Base-by-base conservation (phyloP, 2,113 vertebrate species). In the Montifringilla adamsi region DNA sequence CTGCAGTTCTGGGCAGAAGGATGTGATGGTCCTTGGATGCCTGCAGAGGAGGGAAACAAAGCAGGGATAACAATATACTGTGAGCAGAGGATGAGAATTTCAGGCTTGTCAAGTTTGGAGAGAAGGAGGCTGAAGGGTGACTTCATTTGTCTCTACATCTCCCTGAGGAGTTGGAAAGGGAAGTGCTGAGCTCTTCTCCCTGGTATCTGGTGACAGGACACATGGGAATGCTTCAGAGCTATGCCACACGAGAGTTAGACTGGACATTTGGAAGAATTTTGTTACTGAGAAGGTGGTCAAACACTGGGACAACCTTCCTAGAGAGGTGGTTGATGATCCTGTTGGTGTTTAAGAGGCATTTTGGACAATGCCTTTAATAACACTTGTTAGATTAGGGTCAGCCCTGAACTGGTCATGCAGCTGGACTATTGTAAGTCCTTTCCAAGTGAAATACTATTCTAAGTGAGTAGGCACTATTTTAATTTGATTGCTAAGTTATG, bases 321-420 rank as follows among this genome's bases (percentile, higher is more conserved):
- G n/a, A 30, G 41, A 33, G 41, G 41, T 47, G n/a, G 8, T 52
- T 0, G 0, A 26, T 72, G 2, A 62, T n/a, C 15, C 35, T 30
- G 24, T n/a, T 16, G 13, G 24, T 6, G 23, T 37, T 64, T n/a
- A 28, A 27, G 6, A 72, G 59, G 7, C 13, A 20, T 88, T 72
- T 60, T 50, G 47, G 27, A 39, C 35, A 49, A 14, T n/a, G 33
- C 23, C 55, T 37, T 79, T 62, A 43, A 33, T 22, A 43, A 11
- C 27, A 9, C 0, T 0, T 13, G 11, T 31, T 46, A 35, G 5
- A 15, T 75, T 68, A 16, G 39, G 28, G 33, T 87, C 31, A 50
- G 72, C 35, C 52, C 62, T 50, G 41, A 64, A 28, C 22, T 74
- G 35, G 9, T 76, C 33, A 68, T 33, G 37, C 46, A 60, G 11